Percentiles rank a stretch among this genome's conserved stretches.
Evolutionary conservation across 2,113 vertebrate genomes (phyloP).

Genomic region (Apus apus): DNA sequence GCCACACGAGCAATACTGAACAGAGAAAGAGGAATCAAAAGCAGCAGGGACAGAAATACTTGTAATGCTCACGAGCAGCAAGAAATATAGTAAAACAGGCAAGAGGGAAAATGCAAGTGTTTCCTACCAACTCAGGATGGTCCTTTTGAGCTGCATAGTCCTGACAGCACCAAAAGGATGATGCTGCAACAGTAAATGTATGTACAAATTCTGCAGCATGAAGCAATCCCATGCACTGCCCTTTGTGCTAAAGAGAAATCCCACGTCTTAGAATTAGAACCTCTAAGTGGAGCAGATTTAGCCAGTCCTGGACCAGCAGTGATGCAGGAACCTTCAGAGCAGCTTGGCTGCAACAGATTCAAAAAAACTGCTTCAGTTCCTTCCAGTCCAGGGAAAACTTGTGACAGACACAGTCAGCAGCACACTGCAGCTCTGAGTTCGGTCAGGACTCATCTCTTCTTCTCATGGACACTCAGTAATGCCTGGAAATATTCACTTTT

Average conservation of each 20-base stretch:
- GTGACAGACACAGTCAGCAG: background rate
- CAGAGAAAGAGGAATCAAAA: slow-evolving; percentile 55
- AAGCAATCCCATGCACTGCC: background rate
- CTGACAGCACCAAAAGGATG: background rate
- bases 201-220: background rate
- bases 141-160: background rate
- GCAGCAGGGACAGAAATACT: background rate
- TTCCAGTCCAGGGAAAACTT: background rate
- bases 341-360: background rate
- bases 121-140: background rate
- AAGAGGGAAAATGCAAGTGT: background rate
- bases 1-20: background rate
- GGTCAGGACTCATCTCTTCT: background rate
- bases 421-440: background rate
- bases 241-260: background rate
- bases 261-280: background rate
- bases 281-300: background rate
- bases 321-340: background rate
- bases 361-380: accelerated
- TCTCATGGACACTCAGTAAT: background rate
- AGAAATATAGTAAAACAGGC: background rate
- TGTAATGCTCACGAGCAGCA: background rate
- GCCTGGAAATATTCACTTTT: background rate
- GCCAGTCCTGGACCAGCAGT: background rate
- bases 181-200: accelerated